Evolutionary conservation across 2,797 vertebrate species (phyloP).

Genomic region (Sebastes matsubarae): DNA sequence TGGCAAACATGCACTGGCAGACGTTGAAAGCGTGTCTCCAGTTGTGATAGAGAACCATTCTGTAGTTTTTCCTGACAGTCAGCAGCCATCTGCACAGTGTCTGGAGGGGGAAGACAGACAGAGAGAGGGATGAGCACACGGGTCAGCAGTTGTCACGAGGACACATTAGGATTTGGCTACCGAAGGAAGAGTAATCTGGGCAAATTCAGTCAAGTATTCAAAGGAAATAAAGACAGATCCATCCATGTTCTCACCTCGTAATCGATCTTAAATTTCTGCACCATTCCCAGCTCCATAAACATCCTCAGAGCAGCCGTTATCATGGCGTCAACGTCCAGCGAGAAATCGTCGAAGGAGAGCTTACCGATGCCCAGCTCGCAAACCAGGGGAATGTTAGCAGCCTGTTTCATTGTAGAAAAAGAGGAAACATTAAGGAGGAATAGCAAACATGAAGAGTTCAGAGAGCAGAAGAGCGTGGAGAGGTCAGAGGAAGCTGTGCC

Average conservation of each 20-base stretch:
- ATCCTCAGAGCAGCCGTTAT: slow-evolving; percentile 96
- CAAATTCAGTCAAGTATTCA: slow-evolving; percentile 14
- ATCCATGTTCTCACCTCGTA: slow-evolving; percentile 89
- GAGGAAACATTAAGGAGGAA: slow-evolving; percentile 15
- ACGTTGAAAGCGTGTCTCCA: slow-evolving; percentile 99
- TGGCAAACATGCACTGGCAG: slow-evolving; percentile 98
- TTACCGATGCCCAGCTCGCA: slow-evolving; percentile 95
- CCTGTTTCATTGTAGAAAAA: slow-evolving; percentile 76
- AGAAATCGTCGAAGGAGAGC: slow-evolving; percentile 98
- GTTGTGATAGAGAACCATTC: slow-evolving; percentile 99
- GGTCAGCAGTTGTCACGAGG: slow-evolving; percentile 31
- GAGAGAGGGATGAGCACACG: slow-evolving; percentile 37
- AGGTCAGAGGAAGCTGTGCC: slow-evolving; percentile 53
- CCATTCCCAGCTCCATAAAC: slow-evolving; percentile 99
- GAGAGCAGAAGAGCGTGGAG: slow-evolving; percentile 35
- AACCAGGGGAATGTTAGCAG: slow-evolving; percentile 95
- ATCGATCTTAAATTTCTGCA: slow-evolving; percentile 99
- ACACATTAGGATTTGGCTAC: background rate
- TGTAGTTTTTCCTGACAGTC: slow-evolving; percentile 98
- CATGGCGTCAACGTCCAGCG: slow-evolving; percentile 96
- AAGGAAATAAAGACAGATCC: background rate
- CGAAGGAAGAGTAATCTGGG: background rate
- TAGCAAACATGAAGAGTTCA: slow-evolving; percentile 25
- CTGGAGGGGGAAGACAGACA: slow-evolving; percentile 77
- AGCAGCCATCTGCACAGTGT: slow-evolving; percentile 97